A percentile compares a stretch with the other conserved stretches of the same genome.
These are phyloP conservation scores for Esox lucius DNA, from an alignment of 2,797 vertebrate genomes.

Conservation along the genomic window DNA sequence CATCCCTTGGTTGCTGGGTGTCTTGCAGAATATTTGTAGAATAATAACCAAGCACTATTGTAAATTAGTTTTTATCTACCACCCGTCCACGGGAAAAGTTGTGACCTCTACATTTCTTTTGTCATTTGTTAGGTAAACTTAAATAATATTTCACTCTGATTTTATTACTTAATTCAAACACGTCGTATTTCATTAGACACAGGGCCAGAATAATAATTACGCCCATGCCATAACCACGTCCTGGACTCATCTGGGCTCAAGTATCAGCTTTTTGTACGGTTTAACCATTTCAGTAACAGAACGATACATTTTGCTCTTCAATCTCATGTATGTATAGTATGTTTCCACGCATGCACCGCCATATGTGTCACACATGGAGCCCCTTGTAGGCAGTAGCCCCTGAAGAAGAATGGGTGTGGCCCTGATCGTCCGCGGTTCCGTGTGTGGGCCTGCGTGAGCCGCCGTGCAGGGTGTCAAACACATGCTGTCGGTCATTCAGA, in stretches of 20 bases:
- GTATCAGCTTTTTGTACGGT: not conserved
- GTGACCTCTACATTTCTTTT: no score
- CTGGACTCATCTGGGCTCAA: not conserved
- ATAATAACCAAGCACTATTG: not conserved
- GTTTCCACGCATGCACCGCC: not conserved
- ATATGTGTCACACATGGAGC: not conserved
- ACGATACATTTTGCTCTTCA: not conserved
- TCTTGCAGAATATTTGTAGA: not conserved
- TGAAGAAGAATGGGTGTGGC: conserved; percentile 10
- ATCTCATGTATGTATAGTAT: not conserved
- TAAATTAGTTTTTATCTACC: no score
- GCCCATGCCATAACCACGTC: not conserved
- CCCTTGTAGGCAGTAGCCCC: not conserved
- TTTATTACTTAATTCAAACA: not conserved
- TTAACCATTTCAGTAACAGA: not conserved
- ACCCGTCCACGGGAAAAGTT: no score
- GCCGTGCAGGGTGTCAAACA: conserved; percentile 58
- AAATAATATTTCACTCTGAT: not conserved
- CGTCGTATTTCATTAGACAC: no score
- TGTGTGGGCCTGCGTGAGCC: conserved; percentile 48
- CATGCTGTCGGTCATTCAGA: conserved; percentile 68
- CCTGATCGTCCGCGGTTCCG: conserved; percentile 30
- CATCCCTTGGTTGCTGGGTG: not conserved
- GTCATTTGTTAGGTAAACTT: no score
- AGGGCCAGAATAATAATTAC: no score